A percentile compares a stretch with the other conserved stretches of the same genome.
Conservation (phyloP, 2,888 invertebrate genomes). For the Choristoneura rosaceana region DNA sequence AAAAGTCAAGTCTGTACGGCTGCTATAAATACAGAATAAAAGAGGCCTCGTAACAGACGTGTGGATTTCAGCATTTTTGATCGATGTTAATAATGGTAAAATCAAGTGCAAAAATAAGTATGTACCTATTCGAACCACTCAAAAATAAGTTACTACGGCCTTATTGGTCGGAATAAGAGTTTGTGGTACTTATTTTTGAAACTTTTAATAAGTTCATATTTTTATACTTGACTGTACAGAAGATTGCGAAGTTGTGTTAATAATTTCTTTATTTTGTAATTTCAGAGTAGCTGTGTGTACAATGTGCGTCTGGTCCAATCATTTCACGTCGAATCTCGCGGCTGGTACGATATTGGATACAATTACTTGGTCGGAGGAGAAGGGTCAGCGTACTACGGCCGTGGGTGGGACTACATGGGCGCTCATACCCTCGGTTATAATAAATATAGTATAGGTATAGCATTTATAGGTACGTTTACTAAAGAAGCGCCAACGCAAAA, state of each 20-base stretch:
- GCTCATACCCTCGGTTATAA: constrained; percentile 90
- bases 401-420: constrained; percentile 90
- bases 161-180: too few relatives aligned
- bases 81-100: too few relatives aligned
- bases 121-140: too few relatives aligned
- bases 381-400: constrained; percentile 89
- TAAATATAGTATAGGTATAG: constrained; percentile 88
- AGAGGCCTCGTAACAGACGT: too few relatives aligned
- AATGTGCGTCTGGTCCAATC: constrained; percentile 87
- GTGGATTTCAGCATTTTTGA: too few relatives aligned
- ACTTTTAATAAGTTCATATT: too few relatives aligned
- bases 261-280: constrained; percentile 42
- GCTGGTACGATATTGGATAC: constrained; percentile 89
- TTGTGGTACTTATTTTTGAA: too few relatives aligned
- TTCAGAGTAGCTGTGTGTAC: constrained; percentile 85
- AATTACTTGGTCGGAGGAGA: constrained; percentile 93
- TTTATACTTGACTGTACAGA: too few relatives aligned
- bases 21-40: too few relatives aligned
- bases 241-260: neutral
- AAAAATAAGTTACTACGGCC: too few relatives aligned
- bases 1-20: too few relatives aligned
- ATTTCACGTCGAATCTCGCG: constrained; percentile 88
- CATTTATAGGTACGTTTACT: constrained; percentile 90
- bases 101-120: too few relatives aligned
- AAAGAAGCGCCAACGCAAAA: constrained; percentile 76